A percentile compares a stretch with the other conserved stretches of the same genome.
phyloP scores from a whole-genome alignment of 2,113 vertebrate species.

The Chionodraco myersi region DNA sequence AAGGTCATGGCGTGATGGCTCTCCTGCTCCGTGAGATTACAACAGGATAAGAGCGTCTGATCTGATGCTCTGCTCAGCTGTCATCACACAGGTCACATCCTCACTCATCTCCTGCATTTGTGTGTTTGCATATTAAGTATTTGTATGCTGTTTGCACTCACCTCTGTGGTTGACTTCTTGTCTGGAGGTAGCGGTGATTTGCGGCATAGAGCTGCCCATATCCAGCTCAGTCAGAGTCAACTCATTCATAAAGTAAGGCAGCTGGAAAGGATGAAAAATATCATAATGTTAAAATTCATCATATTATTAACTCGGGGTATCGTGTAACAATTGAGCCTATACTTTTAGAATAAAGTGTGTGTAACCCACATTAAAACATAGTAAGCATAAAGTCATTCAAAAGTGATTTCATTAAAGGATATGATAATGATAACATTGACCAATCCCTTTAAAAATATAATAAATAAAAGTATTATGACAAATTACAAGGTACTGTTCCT shows the following conservation, averaged over 20 bases:
- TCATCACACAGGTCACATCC: constrained; percentile 40
- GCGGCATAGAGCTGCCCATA: constrained; percentile 90
- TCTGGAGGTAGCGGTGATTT: constrained; percentile 80
- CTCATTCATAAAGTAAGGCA: constrained; percentile 94
- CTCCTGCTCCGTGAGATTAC: constrained; percentile 54
- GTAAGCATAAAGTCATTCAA: too few species aligned
- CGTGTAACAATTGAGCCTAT: too few species aligned
- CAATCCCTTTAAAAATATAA: too few species aligned
- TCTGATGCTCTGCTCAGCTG: constrained; percentile 38
- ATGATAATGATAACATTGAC: too few species aligned
- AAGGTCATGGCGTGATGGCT: constrained; percentile 21
- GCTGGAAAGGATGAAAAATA: constrained; percentile 65
- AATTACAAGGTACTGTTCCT: too few species aligned
- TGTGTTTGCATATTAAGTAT: constrained; percentile 3
- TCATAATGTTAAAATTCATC: too few species aligned
- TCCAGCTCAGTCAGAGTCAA: constrained; percentile 89
- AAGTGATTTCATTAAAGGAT: too few species aligned
- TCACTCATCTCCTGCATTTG: constrained; percentile 2
- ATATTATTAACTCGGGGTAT: too few species aligned
- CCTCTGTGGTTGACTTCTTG: constrained; percentile 86
- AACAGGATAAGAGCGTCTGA: constrained; percentile 57
- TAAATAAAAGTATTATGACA: too few species aligned
- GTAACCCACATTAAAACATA: too few species aligned
- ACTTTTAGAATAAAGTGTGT: too few species aligned
- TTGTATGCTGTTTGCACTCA: constrained; percentile 48